Evolutionary conservation across 2,797 vertebrate genomes (phyloP), one percentile per base, ranked within the genome.

Genomic region (Muscicapa striata): DNA sequence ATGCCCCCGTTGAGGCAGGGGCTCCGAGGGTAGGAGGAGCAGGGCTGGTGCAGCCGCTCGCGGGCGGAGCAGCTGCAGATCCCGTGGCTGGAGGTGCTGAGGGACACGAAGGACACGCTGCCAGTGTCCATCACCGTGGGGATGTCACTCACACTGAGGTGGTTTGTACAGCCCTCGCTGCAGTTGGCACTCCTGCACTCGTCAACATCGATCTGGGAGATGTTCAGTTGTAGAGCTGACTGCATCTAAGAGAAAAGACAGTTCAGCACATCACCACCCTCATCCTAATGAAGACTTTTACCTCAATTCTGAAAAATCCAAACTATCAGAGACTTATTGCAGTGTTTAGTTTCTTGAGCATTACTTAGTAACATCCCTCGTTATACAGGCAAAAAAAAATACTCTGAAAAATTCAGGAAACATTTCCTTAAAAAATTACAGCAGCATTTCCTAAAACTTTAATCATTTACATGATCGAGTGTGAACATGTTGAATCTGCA

Each of bases 1-100:
- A 98, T 54, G 17, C 99, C 98, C 6, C 98, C 98, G 2, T 99
- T 99, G 96, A 98, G 98, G 95, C 98, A 99, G 63, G 98, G 98
- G 97, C 97, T 98, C 30, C 24, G 97, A 43, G 98, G 97, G 96
- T 99, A 98, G 8, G 98, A 96, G 13, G 97, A 88, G 72, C 99
- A 99, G 34, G 98, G 90, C 84, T 97, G 98, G 88, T 99, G 98
- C 51, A 97, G 66, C 64, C 97, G 97, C 11, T 98, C 98, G 34
- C 98, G 95, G 0, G 97, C 98, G 0, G 97, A 83, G 89, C 98
- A 99, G 70, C 94, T 93, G 91, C 98, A 99, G 78, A 97, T 73
- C 0, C 97, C 97, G 0, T 43, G 95, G 89, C 97, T 72, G 79
- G 98, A 97, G 95, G 98, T 95, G 4, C 94, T 98, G 78, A 98